phyloP scores from a whole-genome alignment of 2,113 vertebrate genomes.

The Trichechus manatus region DNA sequence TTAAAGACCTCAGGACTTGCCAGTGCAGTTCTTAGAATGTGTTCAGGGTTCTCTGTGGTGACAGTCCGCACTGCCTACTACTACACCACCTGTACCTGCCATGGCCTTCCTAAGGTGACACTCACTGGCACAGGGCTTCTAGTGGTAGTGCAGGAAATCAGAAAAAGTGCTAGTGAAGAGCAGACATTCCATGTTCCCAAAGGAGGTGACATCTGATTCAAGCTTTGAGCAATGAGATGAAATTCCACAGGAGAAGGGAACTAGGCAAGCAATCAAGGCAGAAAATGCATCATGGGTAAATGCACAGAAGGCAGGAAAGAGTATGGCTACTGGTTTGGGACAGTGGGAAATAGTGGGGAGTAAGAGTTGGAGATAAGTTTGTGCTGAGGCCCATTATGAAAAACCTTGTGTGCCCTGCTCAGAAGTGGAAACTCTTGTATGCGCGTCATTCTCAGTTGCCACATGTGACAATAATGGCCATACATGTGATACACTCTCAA shows the following conservation, averaged over 20 bases:
- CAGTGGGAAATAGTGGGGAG: neutral
- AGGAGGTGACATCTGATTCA: neutral
- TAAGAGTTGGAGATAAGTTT: neutral
- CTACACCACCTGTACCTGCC: neutral
- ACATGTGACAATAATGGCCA: neutral
- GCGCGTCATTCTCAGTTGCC: neutral
- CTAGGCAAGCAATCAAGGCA: neutral
- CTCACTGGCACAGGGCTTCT: neutral
- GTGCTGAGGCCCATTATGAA: neutral
- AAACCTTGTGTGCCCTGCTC: neutral
- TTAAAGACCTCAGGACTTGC: neutral
- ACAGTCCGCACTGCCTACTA: neutral
- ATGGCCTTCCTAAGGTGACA: neutral
- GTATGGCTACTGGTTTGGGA: neutral
- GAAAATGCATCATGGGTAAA: neutral
- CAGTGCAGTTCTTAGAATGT: slow-evolving; percentile 16
- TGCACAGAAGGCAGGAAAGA: slow-evolving; percentile 9
- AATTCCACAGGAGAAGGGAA: slow-evolving; percentile 11
- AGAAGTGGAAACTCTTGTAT: slow-evolving; percentile 41
- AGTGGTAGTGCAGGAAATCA: neutral
- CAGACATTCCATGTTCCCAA: neutral
- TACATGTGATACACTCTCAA: neutral
- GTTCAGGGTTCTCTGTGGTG: neutral
- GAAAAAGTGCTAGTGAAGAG: slow-evolving; percentile 4
- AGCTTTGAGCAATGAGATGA: neutral